Conservation (phyloP, 2,113 vertebrate genomes). For the Phasianus colchicus region DNA sequence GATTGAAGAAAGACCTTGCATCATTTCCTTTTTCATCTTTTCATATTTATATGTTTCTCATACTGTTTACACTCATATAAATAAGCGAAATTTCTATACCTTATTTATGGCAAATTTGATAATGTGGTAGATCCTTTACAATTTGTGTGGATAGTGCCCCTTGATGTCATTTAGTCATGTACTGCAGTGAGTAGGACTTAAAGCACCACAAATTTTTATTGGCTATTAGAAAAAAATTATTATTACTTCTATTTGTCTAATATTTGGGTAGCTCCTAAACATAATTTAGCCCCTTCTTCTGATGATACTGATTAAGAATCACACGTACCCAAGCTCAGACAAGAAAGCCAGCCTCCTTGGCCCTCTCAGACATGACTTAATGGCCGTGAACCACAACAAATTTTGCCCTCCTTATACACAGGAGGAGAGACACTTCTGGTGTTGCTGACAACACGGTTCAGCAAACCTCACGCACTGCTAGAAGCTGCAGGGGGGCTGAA, state of each 20-base stretch:
- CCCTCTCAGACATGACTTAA: not conserved
- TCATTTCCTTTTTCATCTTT: not conserved
- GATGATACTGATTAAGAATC: not conserved
- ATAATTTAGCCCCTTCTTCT: not conserved
- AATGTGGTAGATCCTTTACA: not conserved
- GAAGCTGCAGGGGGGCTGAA: rapidly evolving
- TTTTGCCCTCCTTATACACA: rapidly evolving
- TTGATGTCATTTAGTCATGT: not conserved
- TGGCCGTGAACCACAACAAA: not conserved
- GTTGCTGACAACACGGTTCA: not conserved
- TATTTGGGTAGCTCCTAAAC: not conserved
- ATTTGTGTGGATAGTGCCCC: not conserved
- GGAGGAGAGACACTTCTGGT: rapidly evolving
- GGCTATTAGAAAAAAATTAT: rapidly evolving
- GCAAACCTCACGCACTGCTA: not conserved
- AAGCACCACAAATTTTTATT: not conserved
- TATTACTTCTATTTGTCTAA: not conserved
- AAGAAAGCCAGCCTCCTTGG: not conserved
- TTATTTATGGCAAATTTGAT: not conserved
- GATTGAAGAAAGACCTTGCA: not conserved
- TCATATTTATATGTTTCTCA: not conserved
- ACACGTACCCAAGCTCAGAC: not conserved
- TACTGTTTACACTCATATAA: not conserved
- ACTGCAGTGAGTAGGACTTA: not conserved
- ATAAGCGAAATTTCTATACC: not conserved